Evolutionary conservation across 2,113 vertebrate species (phyloP).

Genomic region (Amphiprion percula): DNA sequence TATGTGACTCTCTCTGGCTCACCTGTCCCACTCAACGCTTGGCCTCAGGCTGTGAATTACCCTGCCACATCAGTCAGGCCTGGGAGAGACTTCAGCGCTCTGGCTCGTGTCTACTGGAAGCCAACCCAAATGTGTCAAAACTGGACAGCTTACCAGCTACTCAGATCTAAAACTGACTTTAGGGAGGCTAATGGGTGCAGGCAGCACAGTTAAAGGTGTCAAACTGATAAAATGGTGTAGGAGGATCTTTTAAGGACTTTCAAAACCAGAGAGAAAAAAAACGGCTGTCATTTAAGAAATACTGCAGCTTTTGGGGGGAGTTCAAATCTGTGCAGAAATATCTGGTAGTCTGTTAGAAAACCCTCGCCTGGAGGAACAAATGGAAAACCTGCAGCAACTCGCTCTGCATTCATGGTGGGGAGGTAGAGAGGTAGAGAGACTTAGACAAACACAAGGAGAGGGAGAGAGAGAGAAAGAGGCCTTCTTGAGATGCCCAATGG

Average conservation of each 20-base stretch:
- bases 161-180: neutral
- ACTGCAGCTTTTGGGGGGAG: neutral
- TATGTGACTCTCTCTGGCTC: constrained; percentile 24
- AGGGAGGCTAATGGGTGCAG: neutral
- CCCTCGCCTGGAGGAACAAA: constrained; percentile 50
- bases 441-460: constrained; percentile 36
- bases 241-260: neutral
- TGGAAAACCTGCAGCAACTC: constrained; percentile 81
- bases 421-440: constrained; percentile 26
- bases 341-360: constrained; percentile 30
- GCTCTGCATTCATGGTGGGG: constrained; percentile 65
- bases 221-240: neutral
- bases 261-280: neutral
- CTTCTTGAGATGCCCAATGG: constrained; percentile 61
- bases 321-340: constrained; percentile 1
- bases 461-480: constrained; percentile 50
- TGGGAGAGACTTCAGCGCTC: neutral
- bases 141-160: constrained; percentile 7
- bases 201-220: neutral
- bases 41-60: constrained; percentile 54
- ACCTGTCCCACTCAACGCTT: constrained; percentile 59
- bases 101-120: neutral
- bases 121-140: neutral
- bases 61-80: constrained; percentile 61
- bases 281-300: too few relatives aligned